phyloP scores from a whole-genome alignment of 2,113 vertebrate genomes.

The Gadus chalcogrammus region DNA sequence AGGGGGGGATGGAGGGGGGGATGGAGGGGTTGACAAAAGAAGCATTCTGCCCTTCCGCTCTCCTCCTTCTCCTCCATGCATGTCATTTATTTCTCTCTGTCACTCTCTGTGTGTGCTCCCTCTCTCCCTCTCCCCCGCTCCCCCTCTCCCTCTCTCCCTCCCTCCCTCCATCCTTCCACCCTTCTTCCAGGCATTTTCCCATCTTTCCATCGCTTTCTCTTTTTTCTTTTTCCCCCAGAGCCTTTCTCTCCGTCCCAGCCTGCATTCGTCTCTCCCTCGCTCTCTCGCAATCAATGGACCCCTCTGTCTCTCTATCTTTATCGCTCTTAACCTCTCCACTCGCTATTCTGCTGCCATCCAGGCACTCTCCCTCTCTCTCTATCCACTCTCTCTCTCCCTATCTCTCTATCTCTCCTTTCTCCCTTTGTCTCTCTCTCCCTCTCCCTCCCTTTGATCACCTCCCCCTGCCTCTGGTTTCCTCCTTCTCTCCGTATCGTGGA shows the following conservation, averaged over 20 bases:
- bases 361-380: background rate
- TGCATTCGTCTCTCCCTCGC: background rate
- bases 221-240: background rate
- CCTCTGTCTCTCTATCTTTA: background rate
- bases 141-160: background rate
- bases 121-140: background rate
- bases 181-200: background rate
- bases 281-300: background rate
- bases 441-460: background rate
- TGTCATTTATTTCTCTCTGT: conserved; percentile 11
- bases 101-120: background rate
- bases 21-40: conserved; percentile 54
- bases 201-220: background rate
- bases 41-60: conserved; percentile 50
- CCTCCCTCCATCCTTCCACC: background rate
- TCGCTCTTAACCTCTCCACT: conserved; percentile 6
- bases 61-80: conserved; percentile 10
- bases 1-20: background rate
- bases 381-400: background rate
- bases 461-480: background rate
- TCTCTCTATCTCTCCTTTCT: background rate
- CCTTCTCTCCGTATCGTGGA: conserved; percentile 4
- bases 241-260: background rate
- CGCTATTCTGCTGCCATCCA: no score
- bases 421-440: background rate